These are phyloP conservation scores for Pogonomyrmex barbatus DNA, from an alignment of 1,140 invertebrate genomes.

Conservation along the genomic window DNA sequence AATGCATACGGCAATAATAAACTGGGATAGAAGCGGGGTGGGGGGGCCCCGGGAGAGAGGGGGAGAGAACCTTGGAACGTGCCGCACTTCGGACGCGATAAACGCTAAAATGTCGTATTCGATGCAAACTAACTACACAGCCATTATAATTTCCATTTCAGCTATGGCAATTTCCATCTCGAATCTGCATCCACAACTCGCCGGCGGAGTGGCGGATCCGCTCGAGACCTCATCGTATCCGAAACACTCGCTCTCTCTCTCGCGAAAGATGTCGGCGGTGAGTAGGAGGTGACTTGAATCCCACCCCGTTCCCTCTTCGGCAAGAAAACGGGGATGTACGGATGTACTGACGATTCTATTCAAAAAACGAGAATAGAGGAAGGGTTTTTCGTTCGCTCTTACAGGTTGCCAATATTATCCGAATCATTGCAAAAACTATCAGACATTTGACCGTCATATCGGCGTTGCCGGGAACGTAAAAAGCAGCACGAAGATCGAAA, in stretches of 20 bases:
- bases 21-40: neutral
- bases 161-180: conserved; percentile 35
- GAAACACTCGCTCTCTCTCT: neutral
- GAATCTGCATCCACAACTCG: conserved; percentile 21
- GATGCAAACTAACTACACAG: conserved; percentile 8
- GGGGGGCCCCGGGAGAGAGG: too few relatives aligned
- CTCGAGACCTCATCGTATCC: neutral
- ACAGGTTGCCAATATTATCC: conserved; percentile 61
- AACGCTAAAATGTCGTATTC: conserved; percentile 10
- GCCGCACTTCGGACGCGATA: neutral
- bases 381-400: conserved; percentile 49
- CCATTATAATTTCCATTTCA: conserved; percentile 36
- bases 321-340: conserved; percentile 35
- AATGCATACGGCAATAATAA: neutral
- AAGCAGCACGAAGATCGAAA: conserved; percentile 42
- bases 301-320: neutral
- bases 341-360: conserved; percentile 14
- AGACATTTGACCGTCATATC: conserved; percentile 46
- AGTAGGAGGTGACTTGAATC: neutral
- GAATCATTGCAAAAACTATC: conserved; percentile 34
- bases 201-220: neutral
- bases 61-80: neutral
- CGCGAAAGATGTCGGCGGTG: neutral
- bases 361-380: neutral
- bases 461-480: conserved; percentile 38